phyloP scores from a whole-genome alignment of 2,113 vertebrate genomes.

The Heterochromis multidens region DNA sequence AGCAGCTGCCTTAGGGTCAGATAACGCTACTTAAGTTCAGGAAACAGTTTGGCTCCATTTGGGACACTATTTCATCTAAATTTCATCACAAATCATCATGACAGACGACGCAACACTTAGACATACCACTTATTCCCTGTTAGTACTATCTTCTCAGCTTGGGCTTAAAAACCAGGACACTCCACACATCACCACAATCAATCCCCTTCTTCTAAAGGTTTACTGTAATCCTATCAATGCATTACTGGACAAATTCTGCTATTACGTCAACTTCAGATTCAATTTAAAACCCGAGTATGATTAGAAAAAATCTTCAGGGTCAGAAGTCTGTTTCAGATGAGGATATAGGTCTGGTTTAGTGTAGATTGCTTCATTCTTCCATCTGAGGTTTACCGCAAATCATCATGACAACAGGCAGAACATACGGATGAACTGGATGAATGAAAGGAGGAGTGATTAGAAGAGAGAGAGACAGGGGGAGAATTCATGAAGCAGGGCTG shows the following conservation, averaged over 20 bases:
- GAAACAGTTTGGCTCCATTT: slow-evolving; percentile 21
- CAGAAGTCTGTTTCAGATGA: neutral
- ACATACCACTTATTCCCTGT: neutral
- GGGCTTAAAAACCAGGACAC: neutral
- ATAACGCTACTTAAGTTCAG: slow-evolving; percentile 14
- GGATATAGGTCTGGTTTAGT: neutral
- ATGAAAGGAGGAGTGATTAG: neutral
- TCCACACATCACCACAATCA: neutral
- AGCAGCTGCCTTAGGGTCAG: slow-evolving; percentile 28
- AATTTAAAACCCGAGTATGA: neutral
- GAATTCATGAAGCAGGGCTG: slow-evolving; percentile 17
- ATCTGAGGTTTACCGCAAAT: neutral
- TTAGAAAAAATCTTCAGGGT: neutral
- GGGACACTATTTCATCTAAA: slow-evolving; percentile 39
- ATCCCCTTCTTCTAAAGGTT: neutral
- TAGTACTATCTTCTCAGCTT: neutral
- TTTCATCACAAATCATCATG: slow-evolving; percentile 52
- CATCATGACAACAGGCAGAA: neutral
- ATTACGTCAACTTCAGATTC: neutral
- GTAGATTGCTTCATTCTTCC: neutral
- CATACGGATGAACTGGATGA: slow-evolving; percentile 13
- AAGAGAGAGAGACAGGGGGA: neutral
- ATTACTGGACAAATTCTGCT: neutral
- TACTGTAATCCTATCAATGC: neutral
- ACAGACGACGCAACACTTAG: slow-evolving; percentile 8